phyloP scores from a whole-genome alignment of 2,797 vertebrate genomes.

The Mormyrops boulengeri region DNA sequence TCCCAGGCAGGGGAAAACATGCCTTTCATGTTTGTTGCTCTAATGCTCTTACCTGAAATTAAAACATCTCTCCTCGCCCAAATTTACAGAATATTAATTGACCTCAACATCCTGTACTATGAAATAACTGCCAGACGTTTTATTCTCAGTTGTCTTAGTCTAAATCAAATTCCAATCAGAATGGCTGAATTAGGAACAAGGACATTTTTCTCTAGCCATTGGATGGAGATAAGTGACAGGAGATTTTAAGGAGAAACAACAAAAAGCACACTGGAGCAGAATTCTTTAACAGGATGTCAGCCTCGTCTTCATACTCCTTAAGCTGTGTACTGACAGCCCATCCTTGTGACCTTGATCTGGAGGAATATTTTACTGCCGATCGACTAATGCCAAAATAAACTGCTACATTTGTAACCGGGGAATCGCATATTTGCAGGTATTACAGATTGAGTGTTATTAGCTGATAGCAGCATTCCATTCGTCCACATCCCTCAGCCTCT shows the following conservation, averaged over 20 bases:
- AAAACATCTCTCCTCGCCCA: conserved; percentile 44
- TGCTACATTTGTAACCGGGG: not conserved
- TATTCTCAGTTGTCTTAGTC: not conserved
- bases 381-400: not conserved
- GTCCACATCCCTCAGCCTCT: not conserved
- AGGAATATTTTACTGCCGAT: not conserved
- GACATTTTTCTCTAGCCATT: not conserved
- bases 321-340: not conserved
- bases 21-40: not conserved
- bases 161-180: not conserved
- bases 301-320: not conserved
- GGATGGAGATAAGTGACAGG: not conserved
- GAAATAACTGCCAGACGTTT: conserved; percentile 44
- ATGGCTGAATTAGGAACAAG: not conserved
- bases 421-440: not conserved
- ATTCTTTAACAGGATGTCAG: not conserved
- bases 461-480: not conserved
- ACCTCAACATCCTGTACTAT: conserved; percentile 65
- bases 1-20: not conserved
- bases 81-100: conserved; percentile 67
- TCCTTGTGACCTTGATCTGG: not conserved
- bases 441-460: not conserved
- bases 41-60: not conserved
- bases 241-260: not conserved
- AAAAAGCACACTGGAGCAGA: not conserved